These are phyloP conservation scores for Oplegnathus fasciatus DNA, from an alignment of 2,113 vertebrate species.

Conservation along the genomic window DNA sequence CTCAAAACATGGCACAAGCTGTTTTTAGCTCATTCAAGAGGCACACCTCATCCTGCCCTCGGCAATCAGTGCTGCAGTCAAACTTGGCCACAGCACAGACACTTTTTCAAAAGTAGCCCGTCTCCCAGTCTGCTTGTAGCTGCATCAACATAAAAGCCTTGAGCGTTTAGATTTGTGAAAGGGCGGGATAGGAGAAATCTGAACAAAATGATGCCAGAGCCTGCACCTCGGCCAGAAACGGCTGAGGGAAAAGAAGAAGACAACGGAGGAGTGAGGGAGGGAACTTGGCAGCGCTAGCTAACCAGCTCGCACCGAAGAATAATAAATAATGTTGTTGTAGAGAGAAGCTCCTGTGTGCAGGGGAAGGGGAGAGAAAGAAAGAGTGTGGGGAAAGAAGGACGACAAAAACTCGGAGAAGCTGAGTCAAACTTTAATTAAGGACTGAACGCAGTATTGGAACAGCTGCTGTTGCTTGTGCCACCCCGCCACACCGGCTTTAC, in stretches of 20 bases:
- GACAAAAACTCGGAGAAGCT: conserved; percentile 58
- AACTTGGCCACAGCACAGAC: conserved; percentile 73
- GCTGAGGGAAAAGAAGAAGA: conserved; percentile 56
- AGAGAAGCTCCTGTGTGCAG: conserved; percentile 40
- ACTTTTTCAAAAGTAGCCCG: conserved; percentile 66
- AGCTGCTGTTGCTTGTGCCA: conserved; percentile 68
- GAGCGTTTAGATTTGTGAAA: conserved; percentile 68
- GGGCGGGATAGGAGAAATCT: conserved; percentile 70
- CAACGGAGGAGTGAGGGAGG: conserved; percentile 68
- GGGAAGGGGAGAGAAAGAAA: conserved; percentile 22
- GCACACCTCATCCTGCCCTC: conserved; percentile 63
- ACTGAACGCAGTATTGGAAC: conserved; percentile 57
- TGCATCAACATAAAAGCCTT: conserved; percentile 73
- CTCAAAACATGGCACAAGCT: conserved; percentile 21
- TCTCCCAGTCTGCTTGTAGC: conserved; percentile 74
- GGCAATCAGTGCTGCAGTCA: conserved; percentile 57
- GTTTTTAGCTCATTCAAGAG: conserved; percentile 64
- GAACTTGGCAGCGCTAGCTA: conserved; percentile 68
- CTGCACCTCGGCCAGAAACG: conserved; percentile 64
- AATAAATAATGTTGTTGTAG: conserved; percentile 62
- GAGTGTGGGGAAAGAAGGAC: conserved; percentile 32
- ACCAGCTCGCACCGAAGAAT: conserved; percentile 57
- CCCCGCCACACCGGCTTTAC: conserved; percentile 56
- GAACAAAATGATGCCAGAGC: conserved; percentile 74
- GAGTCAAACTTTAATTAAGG: conserved; percentile 78